phyloP scores from a whole-genome alignment of 2,113 vertebrate species.

The Nibea albiflora region DNA sequence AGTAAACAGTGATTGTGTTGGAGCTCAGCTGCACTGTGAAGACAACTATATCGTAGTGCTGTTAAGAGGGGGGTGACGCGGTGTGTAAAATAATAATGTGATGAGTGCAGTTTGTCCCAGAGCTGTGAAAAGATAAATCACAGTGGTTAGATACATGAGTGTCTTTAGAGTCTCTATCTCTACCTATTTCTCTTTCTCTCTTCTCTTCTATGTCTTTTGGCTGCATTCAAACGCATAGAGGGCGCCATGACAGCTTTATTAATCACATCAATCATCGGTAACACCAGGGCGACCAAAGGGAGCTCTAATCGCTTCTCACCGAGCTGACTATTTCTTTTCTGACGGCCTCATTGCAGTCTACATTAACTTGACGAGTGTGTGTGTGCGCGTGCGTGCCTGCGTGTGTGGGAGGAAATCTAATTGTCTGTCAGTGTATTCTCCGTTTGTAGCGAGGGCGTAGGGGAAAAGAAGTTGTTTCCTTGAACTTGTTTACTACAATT shows the following conservation, averaged over 20 bases:
- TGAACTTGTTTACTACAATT: slow-evolving; percentile 62
- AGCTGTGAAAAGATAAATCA: slow-evolving; percentile 64
- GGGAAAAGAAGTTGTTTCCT: slow-evolving; percentile 58
- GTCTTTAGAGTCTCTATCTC: slow-evolving; percentile 57
- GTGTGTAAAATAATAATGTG: slow-evolving; percentile 69
- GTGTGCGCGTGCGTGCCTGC: slow-evolving; percentile 13
- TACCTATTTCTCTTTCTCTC: slow-evolving; percentile 32
- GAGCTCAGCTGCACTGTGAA: slow-evolving; percentile 10
- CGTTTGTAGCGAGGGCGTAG: slow-evolving; percentile 22
- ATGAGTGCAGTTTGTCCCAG: slow-evolving; percentile 60
- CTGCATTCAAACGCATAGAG: slow-evolving; percentile 66
- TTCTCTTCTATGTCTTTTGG: slow-evolving; percentile 53
- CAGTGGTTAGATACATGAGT: slow-evolving; percentile 48
- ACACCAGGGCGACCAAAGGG: slow-evolving; percentile 74
- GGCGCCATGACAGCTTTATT: slow-evolving; percentile 82
- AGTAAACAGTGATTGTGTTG: slow-evolving; percentile 11
- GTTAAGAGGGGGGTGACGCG: slow-evolving; percentile 40
- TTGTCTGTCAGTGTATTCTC: slow-evolving; percentile 62
- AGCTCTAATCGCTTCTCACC: slow-evolving; percentile 74
- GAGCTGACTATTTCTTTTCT: slow-evolving; percentile 71
- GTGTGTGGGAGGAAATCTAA: slow-evolving; percentile 55
- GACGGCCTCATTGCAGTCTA: slow-evolving; percentile 63
- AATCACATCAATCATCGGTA: slow-evolving; percentile 85
- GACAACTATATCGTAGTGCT: slow-evolving; percentile 17
- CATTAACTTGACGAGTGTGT: slow-evolving; percentile 68